Base-by-base conservation (phyloP, 2,113 vertebrate species). In the Pangasianodon gigas region DNA sequence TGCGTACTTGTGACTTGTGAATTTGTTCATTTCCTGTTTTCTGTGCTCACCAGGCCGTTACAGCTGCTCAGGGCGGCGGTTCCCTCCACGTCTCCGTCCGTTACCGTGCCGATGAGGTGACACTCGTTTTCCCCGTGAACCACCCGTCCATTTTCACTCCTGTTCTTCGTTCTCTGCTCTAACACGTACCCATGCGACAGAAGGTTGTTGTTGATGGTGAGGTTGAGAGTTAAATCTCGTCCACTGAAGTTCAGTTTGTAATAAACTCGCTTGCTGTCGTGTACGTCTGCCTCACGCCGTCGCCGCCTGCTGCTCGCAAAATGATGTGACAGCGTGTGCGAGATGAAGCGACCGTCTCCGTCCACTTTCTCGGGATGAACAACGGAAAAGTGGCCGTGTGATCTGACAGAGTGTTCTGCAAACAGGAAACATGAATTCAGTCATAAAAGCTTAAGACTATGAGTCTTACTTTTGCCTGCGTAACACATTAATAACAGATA, bases 11-110 rank as follows among this genome's bases (percentile, higher is more conserved):
- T 85, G 65, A 37, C 37, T 60, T 67, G 24, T 85, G 65, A 37
- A 21, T 60, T 0, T 60, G 37, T 4, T 60, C 6, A 65, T 46
- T 9, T 84, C 21, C 32, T 24, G 84, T 37, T 67, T n/a, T 37
- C 51, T 10, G 41, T 41, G 24, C 98, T 97, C 96, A 99, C 98
- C 97, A 99, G 93, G 81, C 98, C 98, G 48, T 90, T 93, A 90
- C 98, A 99, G 41, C 97, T 95, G 93, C 98, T 99, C 93, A 99
- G 95, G 0, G 96, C 96, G 67, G 98, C 97, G 0, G 93, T 96
- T 41, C 98, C 98, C 0, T 75, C 89, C 18, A 92, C 71, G 0
- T 89, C 93, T 0, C 93, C 90, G 44, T 96, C 93, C 80, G 94
- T 92, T 29, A 96, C 97, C 0, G 96, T 96, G 87, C 98, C 98